These are phyloP conservation scores for Phocoena phocoena DNA, from an alignment of 2,113 vertebrate species.

Conservation along the genomic window DNA sequence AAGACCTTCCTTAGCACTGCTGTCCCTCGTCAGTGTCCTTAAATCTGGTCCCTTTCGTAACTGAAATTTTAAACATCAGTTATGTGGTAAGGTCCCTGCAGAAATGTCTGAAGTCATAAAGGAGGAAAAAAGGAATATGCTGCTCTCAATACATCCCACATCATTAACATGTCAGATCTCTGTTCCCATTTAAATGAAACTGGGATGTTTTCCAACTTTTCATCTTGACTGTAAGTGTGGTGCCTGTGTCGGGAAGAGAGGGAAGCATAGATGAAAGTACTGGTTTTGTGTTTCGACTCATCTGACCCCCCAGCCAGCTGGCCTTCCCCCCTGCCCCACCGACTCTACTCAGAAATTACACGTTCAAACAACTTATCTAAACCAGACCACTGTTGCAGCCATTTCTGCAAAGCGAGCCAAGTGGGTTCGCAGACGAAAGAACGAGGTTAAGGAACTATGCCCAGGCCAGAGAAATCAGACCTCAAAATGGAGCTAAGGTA, in stretches of 20 bases:
- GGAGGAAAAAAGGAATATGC: conserved; percentile 37
- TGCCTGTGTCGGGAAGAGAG: background rate
- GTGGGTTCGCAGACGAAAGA: conserved; percentile 41
- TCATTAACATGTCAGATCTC: conserved; percentile 61
- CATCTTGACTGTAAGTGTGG: conserved; percentile 29
- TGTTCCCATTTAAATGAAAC: conserved; percentile 42
- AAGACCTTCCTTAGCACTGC: background rate
- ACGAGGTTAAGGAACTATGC: conserved; percentile 60
- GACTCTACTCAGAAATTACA: conserved; percentile 29
- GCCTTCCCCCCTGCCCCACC: conserved; percentile 65
- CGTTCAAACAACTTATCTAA: conserved; percentile 15
- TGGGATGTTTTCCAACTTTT: conserved; percentile 66
- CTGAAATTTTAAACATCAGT: conserved; percentile 49
- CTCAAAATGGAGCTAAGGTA: conserved; percentile 62
- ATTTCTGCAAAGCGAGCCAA: conserved; percentile 61
- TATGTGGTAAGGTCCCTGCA: background rate
- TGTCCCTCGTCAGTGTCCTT: background rate
- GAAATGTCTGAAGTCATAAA: conserved; percentile 53
- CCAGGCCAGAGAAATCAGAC: conserved; percentile 53
- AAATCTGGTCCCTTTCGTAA: conserved; percentile 40
- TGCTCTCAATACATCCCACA: conserved; percentile 37
- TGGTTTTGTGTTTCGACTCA: conserved; percentile 72
- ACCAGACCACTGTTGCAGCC: background rate
- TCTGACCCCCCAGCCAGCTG: conserved; percentile 65
- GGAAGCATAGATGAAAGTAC: conserved; percentile 54